Base-by-base conservation (phyloP, 2,113 vertebrate genomes). In the Chrysochloris asiatica region DNA sequence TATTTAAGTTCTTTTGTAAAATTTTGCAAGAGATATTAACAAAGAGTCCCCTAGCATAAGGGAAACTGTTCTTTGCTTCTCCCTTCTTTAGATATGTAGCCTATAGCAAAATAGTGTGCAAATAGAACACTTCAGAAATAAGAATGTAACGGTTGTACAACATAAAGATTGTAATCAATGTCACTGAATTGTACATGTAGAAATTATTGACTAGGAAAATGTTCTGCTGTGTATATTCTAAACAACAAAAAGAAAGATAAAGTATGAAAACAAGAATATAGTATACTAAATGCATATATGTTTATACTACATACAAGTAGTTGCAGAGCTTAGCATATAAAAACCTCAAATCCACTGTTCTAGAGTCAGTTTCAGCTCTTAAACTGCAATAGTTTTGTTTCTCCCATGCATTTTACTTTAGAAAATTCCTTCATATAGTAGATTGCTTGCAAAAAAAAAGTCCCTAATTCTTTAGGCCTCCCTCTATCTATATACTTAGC, bases 21-120 rank as follows among this genome's bases (percentile, higher is more conserved):
- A 36, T 4, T 24, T 47, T 56, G 6, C 47, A 47, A 81, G 38
- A 77, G 36, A 69, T 72, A 45, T 45, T 72, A 41, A 81, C 59
- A 80, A 92, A 50, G 3, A 76, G 36, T 8, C 12, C 13, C 9
- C 3, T 7, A 43, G 76, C 61, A 24, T 52, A 85, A 89, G 72
- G n/a, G 81, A 8, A 81, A 83, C 67, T 59, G 28, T 63, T 86
- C 33, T 75, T 86, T 84, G 22, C 67, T 86, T 86, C 48, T 85
- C 79, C 78, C 33, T 88, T 87, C 41, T 91, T 87, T 84, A 59
- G 24, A 28, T 78, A 28, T 77, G 43, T 5, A 76, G 43, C 28
- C 26, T 83, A 41, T 56, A 87, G 71, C 52, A 75, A 91, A 91
- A 67, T 63, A 12, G 21, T 52, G 6, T 54, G 13, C 9, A 19